These are phyloP conservation scores for Leptarthrus brevirostris DNA, from an alignment of 2,888 invertebrate genomes.

Conservation along the genomic window DNA sequence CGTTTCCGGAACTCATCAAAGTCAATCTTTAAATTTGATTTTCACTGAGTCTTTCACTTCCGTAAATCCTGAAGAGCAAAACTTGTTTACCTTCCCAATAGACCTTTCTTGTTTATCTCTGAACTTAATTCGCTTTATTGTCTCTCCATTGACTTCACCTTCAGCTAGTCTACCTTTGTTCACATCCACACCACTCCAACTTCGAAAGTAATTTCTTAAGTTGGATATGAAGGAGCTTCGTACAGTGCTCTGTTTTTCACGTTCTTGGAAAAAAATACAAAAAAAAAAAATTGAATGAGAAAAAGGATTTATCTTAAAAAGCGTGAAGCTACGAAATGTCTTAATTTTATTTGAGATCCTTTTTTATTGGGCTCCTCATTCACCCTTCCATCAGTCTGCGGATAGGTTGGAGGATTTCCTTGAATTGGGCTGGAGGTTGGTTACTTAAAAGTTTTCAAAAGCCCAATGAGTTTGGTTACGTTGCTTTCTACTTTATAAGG, in stretches of 20 bases:
- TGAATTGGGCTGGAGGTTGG: too few relatives aligned
- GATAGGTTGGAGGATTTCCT: not conserved
- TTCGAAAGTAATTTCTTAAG: constrained; percentile 6
- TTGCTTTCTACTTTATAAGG: not conserved
- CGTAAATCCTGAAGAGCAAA: constrained; percentile 2
- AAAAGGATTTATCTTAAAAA: constrained; percentile 23
- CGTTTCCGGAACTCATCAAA: not conserved
- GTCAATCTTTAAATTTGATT: constrained; percentile 6
- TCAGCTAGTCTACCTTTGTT: not conserved
- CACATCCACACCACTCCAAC: not conserved
- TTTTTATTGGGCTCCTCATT: constrained; percentile 27
- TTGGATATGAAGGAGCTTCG: not conserved
- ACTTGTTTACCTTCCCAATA: constrained; percentile 6
- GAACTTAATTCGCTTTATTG: constrained; percentile 6
- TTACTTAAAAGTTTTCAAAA: not conserved
- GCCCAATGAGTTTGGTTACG: not conserved
- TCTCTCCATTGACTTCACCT: not conserved
- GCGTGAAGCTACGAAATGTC: constrained; percentile 38
- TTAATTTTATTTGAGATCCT: constrained; percentile 31
- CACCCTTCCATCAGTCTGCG: not conserved
- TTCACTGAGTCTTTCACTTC: not conserved
- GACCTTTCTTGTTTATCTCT: not conserved
- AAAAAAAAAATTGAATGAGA: not conserved
- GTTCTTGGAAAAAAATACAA: too few relatives aligned
- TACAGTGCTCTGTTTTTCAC: too few relatives aligned